A percentile compares a stretch with the other conserved stretches of the same genome.
These are phyloP conservation scores for Gobius niger DNA, from an alignment of 2,113 vertebrate species.

Conservation along the genomic window DNA sequence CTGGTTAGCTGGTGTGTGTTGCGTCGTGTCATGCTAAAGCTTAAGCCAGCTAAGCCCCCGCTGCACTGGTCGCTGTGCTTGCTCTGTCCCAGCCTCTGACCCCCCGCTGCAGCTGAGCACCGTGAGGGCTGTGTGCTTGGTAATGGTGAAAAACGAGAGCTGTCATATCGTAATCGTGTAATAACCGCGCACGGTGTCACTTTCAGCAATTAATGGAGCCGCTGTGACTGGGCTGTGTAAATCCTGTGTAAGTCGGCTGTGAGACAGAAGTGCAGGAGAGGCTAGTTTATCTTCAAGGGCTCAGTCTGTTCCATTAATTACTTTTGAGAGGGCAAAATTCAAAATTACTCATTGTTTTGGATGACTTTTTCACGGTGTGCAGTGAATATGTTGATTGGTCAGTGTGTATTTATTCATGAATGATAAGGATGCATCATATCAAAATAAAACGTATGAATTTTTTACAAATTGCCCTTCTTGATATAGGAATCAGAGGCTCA, in stretches of 20 bases:
- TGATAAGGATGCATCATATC: too few relatives aligned
- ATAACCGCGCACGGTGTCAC: conserved; percentile 72
- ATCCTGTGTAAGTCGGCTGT: conserved; percentile 68
- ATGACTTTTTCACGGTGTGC: too few relatives aligned
- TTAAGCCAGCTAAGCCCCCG: conserved; percentile 54
- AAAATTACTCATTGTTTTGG: too few relatives aligned
- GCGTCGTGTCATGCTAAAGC: conserved; percentile 27
- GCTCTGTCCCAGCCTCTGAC: conserved; percentile 52
- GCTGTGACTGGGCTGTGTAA: conserved; percentile 69
- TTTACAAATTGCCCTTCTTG: too few relatives aligned
- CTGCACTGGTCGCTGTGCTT: conserved; percentile 41
- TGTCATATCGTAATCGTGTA: conserved; percentile 77
- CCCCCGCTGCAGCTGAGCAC: conserved; percentile 60
- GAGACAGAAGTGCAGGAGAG: conserved; percentile 31
- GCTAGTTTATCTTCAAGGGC: conserved; percentile 34
- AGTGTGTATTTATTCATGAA: too few relatives aligned
- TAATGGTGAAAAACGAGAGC: conserved; percentile 76
- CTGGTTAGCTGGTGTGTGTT: conserved; percentile 9
- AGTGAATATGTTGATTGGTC: too few relatives aligned
- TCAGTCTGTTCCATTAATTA: neutral
- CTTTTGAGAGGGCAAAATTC: neutral
- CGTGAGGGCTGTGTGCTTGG: conserved; percentile 46
- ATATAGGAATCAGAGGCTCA: too few relatives aligned
- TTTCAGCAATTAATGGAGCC: conserved; percentile 76
- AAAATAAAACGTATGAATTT: too few relatives aligned